Evolutionary conservation across 2,888 invertebrate species (phyloP), one percentile per base, ranked within the genome.

Genomic region (Polyommatus icarus): DNA sequence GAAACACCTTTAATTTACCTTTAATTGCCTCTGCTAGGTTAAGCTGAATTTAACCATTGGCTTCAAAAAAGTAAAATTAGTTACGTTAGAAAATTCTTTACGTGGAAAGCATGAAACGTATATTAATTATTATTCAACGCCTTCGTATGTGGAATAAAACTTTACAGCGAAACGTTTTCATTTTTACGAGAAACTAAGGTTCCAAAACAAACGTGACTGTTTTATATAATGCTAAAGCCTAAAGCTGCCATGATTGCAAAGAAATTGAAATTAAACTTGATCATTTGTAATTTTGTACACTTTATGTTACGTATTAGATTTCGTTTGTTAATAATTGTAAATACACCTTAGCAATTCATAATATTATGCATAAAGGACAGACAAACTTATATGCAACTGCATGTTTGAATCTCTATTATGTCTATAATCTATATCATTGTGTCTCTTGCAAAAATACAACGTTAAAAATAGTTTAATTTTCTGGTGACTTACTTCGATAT

Each of bases 71-170:
- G 15, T 18, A 54, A 54, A 54, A 54, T 54, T 12, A 50, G 18
- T 6, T 18, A 54, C 54, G 2, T 54, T 54, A 15, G 54, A 5
- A 54, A 54, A 54, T 54, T 18, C 54, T 18, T 54, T 54, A 18
- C 54, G 15, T 54, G 54, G 54, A 54, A 59, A 59, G 12, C 61
- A 61, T 61, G 10, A 61, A 61, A 61, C 61, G 61, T 59, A 59
- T 8, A 24, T 24, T 61, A 61, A 24, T 61, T 24, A 24, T 20
- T 61, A 61, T 61, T 61, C 24, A 24, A 24, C 20, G 61, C 24
- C 59, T 20, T 2, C 20, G 12, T 10, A 61, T 61, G 24, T 61
- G 20, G 61, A 24, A 61, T 59, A 59, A n/a, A 10, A 10, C n/a
- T 7, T 24, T 10, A 61, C 61, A 10, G 61, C 10, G 24, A 61